These are phyloP conservation scores for Gallinago undulata DNA, from an alignment of 2,113 vertebrate genomes.

Conservation along the genomic window DNA sequence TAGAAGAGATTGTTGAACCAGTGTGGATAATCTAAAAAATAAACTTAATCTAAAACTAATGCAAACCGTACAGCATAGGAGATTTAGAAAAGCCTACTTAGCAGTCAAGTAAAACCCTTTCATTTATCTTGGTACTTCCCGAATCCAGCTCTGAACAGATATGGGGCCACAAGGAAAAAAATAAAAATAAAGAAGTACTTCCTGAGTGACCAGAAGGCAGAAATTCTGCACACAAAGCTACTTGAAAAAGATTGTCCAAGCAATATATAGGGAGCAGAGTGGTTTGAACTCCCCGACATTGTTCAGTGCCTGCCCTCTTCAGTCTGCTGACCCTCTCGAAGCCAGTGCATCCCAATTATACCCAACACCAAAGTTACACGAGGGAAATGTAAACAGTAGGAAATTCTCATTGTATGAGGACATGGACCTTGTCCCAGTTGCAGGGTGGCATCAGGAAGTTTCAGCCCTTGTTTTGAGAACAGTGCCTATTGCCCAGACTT, in stretches of 20 bases:
- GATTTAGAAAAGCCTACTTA: constrained; percentile 56
- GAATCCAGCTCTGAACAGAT: constrained; percentile 9
- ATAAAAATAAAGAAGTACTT: neutral
- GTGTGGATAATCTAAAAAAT: constrained; percentile 57
- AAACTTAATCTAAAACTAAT: constrained; percentile 61
- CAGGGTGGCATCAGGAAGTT: neutral
- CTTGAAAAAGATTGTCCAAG: neutral
- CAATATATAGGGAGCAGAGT: neutral
- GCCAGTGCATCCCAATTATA: neutral
- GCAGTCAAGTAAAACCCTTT: constrained; percentile 21
- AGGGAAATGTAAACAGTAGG: neutral
- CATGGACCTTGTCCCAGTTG: neutral
- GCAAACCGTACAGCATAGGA: constrained; percentile 19
- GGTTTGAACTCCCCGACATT: neutral
- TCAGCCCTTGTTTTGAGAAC: neutral
- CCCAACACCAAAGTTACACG: neutral
- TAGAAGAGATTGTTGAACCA: constrained; percentile 41
- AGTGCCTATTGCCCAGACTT: neutral
- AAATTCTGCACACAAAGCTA: neutral
- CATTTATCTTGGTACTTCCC: constrained; percentile 38
- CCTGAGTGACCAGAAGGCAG: neutral
- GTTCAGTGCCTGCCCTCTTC: neutral
- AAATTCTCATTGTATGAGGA: neutral
- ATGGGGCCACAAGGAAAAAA: neutral
- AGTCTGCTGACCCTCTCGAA: neutral